Base-by-base conservation (phyloP, 35 echinoderm and acorn worm species). In the Acanthaster planci region DNA sequence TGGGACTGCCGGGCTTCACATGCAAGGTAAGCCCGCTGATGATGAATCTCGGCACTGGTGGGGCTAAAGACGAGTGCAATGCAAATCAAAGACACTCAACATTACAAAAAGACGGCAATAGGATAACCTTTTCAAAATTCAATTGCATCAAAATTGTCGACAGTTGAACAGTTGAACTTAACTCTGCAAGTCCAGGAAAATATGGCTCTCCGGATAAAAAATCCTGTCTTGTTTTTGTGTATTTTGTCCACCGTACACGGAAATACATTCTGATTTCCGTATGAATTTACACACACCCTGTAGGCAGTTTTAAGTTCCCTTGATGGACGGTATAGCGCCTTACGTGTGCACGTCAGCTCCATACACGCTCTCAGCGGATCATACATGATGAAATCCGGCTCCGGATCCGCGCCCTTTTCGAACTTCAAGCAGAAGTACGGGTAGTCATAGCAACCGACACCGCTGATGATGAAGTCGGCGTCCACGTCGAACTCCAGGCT, bases 401-500 rank as follows among this genome's bases (percentile, higher is more conserved):
- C 54, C 17, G 94, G 77, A 50, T 78, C 79, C 14, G 92, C 94
- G 52, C 89, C 94, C 55, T 97, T 92, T 23, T 77, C 82, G 50
- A 93, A 93, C 75, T 93, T 90, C 39, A 90, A n/a, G 77, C 94
- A 97, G 8, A 97, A 30, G 51, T 97, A 97, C 1, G 54, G 51
- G 30, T 60, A 87, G 22, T 93, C 84, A 1, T 72, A 58, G 78
- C 94, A 97, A 27, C 94, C 94, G 30, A 97, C 84, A 31, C 84
- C 87, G 12, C 47, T 84, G 5, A 89, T 88, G 51, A 80, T 84
- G 40, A 93, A 93, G 3, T 88, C 53, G 51, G 90, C 90, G 14
- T 38, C 29, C n/a, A 94, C 54, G 36, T 59, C 67, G 15, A 68
- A 82, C 14, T 76, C 77, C 47, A 92, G 36, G 32, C 55, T 52